Percentiles rank a stretch among this genome's conserved stretches.
Evolutionary conservation across 1,140 invertebrate genomes (phyloP).

Genomic region (Amyelois transitella): DNA sequence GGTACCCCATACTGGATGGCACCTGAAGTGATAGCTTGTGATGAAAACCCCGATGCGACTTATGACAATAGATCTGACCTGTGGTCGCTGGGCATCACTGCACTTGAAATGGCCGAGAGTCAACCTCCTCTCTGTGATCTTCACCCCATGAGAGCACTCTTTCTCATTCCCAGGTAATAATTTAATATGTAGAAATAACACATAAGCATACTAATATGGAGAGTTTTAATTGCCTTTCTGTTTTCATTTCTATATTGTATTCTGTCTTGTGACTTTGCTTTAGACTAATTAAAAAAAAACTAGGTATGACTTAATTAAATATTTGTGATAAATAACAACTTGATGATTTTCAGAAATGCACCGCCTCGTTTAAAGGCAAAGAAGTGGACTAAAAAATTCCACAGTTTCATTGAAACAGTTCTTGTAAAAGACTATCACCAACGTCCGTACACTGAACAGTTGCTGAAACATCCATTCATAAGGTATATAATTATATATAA

Average conservation of each 20-base stretch:
- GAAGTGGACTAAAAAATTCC: constrained; percentile 98
- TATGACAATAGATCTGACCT: constrained; percentile 99
- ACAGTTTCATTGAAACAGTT: constrained; percentile 81
- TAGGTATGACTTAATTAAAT: not conserved
- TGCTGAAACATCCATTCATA: constrained; percentile 98
- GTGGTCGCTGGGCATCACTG: constrained; percentile 99
- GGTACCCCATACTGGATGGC: constrained; percentile 99
- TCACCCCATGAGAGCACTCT: constrained; percentile 99
- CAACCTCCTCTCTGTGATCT: constrained; percentile 99
- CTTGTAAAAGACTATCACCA: constrained; percentile 98
- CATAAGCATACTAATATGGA: too few relatives aligned
- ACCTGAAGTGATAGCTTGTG: constrained; percentile 98
- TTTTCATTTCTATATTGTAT: too few relatives aligned
- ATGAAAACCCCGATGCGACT: constrained; percentile 99
- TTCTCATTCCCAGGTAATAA: constrained; percentile 92
- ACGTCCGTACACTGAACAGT: constrained; percentile 97
- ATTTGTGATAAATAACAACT: too few relatives aligned
- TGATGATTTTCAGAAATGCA: constrained; percentile 79
- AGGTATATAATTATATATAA: constrained; percentile 54
- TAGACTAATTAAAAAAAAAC: not conserved
- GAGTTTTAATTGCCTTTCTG: too few relatives aligned
- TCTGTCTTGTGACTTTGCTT: too few relatives aligned
- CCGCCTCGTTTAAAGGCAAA: constrained; percentile 97
- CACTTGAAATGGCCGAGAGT: constrained; percentile 99
- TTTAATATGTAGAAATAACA: too few relatives aligned